Evolutionary conservation across 2,888 invertebrate species (phyloP).

Genomic region (Adela reaumurella): DNA sequence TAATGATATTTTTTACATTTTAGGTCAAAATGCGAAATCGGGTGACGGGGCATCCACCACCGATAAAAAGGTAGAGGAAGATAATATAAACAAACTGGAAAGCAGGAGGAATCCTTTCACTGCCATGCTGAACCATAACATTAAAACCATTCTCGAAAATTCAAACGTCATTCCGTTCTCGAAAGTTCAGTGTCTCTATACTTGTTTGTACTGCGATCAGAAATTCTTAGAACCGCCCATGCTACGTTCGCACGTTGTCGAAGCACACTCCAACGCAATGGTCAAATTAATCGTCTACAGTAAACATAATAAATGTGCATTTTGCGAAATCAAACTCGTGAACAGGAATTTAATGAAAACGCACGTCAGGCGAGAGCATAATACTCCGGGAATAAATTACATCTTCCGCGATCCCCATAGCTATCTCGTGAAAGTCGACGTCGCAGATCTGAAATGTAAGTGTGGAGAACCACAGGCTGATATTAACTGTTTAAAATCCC

Average conservation of each 20-base stretch:
- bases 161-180: background rate
- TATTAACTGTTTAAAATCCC: background rate
- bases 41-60: background rate
- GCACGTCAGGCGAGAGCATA: background rate
- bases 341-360: background rate
- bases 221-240: background rate
- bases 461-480: background rate
- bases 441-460: background rate
- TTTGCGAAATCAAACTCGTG: background rate
- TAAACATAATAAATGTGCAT: background rate
- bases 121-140: background rate
- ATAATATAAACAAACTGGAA: background rate
- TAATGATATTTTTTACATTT: background rate
- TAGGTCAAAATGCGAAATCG: background rate
- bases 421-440: background rate
- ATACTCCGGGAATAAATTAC: background rate
- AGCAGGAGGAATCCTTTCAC: background rate
- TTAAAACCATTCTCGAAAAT: background rate
- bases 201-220: background rate
- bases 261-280: background rate
- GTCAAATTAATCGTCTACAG: background rate
- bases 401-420: background rate
- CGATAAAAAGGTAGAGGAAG: background rate
- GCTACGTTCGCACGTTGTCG: background rate
- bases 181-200: background rate